Base-by-base conservation (phyloP, 2,797 vertebrate species). In the Paedocypris micromegethes region DNA sequence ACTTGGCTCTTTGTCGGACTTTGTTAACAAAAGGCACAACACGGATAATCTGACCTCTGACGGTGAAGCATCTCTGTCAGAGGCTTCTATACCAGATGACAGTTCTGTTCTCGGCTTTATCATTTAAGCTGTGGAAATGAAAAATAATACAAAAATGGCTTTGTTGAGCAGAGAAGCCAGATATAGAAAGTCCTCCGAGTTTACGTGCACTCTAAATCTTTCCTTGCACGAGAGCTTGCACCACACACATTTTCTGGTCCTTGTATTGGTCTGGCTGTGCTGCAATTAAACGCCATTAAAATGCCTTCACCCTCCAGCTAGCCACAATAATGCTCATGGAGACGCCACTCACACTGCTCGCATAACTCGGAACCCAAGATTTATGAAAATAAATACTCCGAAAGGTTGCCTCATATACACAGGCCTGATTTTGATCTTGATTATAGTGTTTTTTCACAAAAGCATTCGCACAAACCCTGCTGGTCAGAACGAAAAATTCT, bases 271-370 rank as follows among this genome's bases (percentile, higher is more conserved):
- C 41, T 55, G 8, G 62, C 55, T 53, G 9, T 5, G 3, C 73
- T 75, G 79, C 70, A 70, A 77, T 84, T 77, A 82, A 56, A 78
- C 81, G 65, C 77, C 78, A 80, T 83, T 82, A 73, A 68, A 55
- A 47, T 68, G 66, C 65, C 48, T 75, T 72, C 66, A 44, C 48
- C 48, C 56, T 40, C 48, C 63, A 69, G 81, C 51, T 76, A 66
- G 75, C 57, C 58, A 48, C 66, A 54, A 42, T 8, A 43, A 2
- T 4, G 4, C 6, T 9, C 55, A 23, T 54, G 9, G 48, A 6
- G 41, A 8, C 0, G 5, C 9, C 37, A 48, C 51, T 47, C 3
- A 43, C 58, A 47, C 4, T 3, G 49, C 44, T 51, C 47, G 9
- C 58, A 62, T 60, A 47, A 54, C 48, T 62, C 62, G 52, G 57